Conservation (phyloP, 2,888 invertebrate species). For the Thumatha senex region DNA sequence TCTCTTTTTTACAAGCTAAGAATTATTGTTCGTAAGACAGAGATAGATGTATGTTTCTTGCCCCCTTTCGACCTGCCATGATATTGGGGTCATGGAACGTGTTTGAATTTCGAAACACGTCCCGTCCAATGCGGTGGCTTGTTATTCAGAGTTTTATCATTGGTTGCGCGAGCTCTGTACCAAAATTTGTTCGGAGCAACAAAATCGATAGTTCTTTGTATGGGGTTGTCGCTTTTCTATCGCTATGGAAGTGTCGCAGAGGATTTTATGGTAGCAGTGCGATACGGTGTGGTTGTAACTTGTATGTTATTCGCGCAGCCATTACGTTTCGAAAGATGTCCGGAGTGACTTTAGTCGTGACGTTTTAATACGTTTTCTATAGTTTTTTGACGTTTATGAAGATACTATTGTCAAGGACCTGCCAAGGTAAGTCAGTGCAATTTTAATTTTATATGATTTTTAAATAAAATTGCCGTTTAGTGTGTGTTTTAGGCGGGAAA, state of each 20-base stretch:
- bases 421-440: slow-evolving; percentile 56
- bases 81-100: slow-evolving; percentile 80
- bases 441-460: slow-evolving; percentile 23
- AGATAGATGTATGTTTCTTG: slow-evolving; percentile 52
- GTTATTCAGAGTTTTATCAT: slow-evolving; percentile 63
- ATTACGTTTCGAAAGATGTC: slow-evolving; percentile 76
- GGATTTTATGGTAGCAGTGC: slow-evolving; percentile 54
- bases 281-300: slow-evolving; percentile 60
- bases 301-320: slow-evolving; percentile 75
- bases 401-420: slow-evolving; percentile 48
- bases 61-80: slow-evolving; percentile 44
- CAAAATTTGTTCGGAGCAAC: slow-evolving; percentile 34
- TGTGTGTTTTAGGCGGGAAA: slow-evolving; percentile 17
- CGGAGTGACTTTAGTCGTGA: slow-evolving; percentile 63
- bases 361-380: slow-evolving; percentile 67
- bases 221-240: slow-evolving; percentile 39
- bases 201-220: slow-evolving; percentile 63
- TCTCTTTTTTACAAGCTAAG: slow-evolving; percentile 52
- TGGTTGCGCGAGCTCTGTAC: slow-evolving; percentile 67
- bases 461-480: slow-evolving; percentile 14
- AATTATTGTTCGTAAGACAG: slow-evolving; percentile 49
- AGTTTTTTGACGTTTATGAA: slow-evolving; percentile 65
- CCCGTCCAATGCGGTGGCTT: slow-evolving; percentile 75
- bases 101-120: slow-evolving; percentile 81
- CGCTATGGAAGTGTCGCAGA: slow-evolving; percentile 40